A percentile compares a stretch with the other conserved stretches of the same genome.
Evolutionary conservation across 2,888 invertebrate species (phyloP).

Genomic region (Dryococelus australis): DNA sequence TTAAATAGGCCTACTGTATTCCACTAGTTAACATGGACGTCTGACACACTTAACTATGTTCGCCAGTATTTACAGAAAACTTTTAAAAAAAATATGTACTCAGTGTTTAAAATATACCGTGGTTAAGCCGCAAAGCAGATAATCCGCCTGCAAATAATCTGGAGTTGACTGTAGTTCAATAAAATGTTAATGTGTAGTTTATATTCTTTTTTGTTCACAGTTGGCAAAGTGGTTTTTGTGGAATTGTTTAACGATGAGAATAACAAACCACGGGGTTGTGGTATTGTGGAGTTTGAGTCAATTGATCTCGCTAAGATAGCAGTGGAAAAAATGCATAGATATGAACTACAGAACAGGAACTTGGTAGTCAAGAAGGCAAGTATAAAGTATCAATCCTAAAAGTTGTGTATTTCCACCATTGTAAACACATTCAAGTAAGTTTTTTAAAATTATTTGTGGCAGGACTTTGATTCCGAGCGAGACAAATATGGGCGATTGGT

Average conservation of each 20-base stretch:
- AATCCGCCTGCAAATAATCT: no score
- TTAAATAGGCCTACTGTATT: no score
- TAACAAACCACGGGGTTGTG: slow-evolving; percentile 94
- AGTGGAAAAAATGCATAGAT: slow-evolving; percentile 92
- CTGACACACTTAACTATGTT: no score
- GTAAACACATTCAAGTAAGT: no score
- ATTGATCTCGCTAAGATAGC: slow-evolving; percentile 88
- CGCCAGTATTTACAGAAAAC: no score
- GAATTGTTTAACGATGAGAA: slow-evolving; percentile 93
- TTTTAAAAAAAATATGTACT: no score
- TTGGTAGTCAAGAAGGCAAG: slow-evolving; percentile 89
- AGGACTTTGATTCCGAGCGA: slow-evolving; percentile 68
- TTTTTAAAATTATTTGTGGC: slow-evolving; percentile 39
- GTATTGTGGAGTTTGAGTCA: slow-evolving; percentile 93
- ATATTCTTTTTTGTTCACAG: slow-evolving; percentile 56
- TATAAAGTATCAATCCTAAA: not conserved
- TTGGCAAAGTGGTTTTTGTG: slow-evolving; percentile 94
- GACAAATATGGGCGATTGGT: slow-evolving; percentile 70
- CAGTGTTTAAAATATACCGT: no score
- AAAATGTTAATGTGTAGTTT: not conserved
- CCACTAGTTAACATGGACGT: no score
- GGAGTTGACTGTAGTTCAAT: no score
- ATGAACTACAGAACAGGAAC: slow-evolving; percentile 91
- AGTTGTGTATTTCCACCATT: not conserved
- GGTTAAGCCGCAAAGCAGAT: no score